Conservation (phyloP, 2,113 vertebrate genomes). For the Pontoporia blainvillei region DNA sequence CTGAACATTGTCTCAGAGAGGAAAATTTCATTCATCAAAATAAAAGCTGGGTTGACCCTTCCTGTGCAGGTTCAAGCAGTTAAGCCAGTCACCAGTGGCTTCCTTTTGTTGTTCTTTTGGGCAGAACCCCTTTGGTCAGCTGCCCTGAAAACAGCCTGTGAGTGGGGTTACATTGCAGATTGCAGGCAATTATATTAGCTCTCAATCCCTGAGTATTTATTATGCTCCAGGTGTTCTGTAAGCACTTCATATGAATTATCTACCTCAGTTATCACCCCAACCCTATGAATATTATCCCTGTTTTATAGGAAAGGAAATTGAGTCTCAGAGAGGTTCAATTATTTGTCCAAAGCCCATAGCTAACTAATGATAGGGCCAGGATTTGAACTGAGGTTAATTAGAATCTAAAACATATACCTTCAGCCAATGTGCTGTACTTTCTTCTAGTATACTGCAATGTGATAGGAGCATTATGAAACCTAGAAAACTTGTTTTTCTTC, state of each 20-base stretch:
- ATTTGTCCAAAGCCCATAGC: background rate
- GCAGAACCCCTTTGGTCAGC: background rate
- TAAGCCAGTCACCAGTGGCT: background rate
- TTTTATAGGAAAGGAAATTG: background rate
- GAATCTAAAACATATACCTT: background rate
- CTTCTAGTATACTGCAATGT: background rate
- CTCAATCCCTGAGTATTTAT: background rate
- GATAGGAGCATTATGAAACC: background rate
- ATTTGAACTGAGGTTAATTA: background rate
- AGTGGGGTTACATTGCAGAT: background rate
- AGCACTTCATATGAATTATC: background rate
- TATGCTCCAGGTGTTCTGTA: background rate
- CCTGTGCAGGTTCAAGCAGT: background rate
- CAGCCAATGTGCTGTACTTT: too few species aligned
- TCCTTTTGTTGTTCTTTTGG: background rate
- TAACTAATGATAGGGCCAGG: background rate
- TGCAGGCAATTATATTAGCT: background rate
- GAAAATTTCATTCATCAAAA: background rate
- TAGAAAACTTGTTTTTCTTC: background rate
- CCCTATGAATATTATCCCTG: background rate
- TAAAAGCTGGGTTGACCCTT: background rate
- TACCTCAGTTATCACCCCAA: background rate
- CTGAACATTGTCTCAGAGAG: conserved; percentile 11
- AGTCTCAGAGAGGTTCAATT: background rate
- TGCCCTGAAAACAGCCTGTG: background rate